These are phyloP conservation scores for Arenaria interpres DNA, from an alignment of 2,113 vertebrate species.

Conservation along the genomic window DNA sequence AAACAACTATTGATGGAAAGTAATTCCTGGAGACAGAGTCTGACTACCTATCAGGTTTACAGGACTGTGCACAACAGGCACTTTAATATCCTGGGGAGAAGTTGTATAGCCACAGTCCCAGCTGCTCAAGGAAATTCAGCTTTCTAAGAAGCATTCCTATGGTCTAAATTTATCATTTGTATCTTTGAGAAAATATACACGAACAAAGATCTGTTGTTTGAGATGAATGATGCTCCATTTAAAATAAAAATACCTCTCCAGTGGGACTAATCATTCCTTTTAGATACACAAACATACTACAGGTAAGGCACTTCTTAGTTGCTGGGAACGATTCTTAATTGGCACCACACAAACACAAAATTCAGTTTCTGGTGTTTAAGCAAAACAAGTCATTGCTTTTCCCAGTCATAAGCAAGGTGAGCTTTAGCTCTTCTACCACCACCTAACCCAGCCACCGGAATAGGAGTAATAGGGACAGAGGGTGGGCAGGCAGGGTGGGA, in stretches of 20 bases:
- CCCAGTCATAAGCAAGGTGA: background rate
- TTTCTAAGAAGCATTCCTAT: background rate
- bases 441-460: background rate
- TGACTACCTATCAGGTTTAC: background rate
- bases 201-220: background rate
- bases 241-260: background rate
- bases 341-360: background rate
- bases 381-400: background rate
- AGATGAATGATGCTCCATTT: background rate
- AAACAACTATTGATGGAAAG: background rate
- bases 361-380: background rate
- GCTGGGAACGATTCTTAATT: background rate
- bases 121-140: background rate
- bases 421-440: background rate
- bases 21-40: background rate
- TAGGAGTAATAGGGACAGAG: background rate
- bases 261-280: background rate
- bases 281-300: background rate
- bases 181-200: background rate
- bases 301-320: background rate
- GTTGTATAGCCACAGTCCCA: background rate
- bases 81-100: background rate
- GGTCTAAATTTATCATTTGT: background rate
- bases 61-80: background rate
- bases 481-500: background rate